Evolutionary conservation across 1,140 invertebrate species (phyloP), one percentile per base, ranked within the genome.

Genomic region (Conus betulinus): DNA sequence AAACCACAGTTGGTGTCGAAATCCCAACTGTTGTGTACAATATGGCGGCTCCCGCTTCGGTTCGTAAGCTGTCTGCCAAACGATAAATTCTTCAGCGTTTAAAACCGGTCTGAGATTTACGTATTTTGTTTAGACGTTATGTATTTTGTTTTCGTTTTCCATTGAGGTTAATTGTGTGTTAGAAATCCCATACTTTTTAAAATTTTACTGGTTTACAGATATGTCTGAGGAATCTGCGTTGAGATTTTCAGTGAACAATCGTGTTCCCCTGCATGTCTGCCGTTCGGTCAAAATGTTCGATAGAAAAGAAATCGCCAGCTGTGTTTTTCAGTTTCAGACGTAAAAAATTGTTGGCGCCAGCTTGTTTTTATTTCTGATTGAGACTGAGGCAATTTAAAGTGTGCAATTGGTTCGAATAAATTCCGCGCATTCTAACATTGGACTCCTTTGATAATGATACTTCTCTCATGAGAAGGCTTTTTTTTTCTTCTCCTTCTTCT

Each of bases 1-100:
- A 55, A 85, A 74, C 67, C 82, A 8, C 53, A 60, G n/a, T 25
- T 57, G 13, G 83, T 87, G 71, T 87, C 85, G 85, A 87, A 85
- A 85, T 85, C 78, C 67, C 81, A 83, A 71, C 57, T 39, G 79
- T 79, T 83, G 81, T 88, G 81, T 83, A 82, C 81, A 83, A 57
- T n/a, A 83, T 67, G 79, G 55, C 81, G 79, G 79, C 17, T 63
- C n/a, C 67, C 17, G 57, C 57, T 27, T 25, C 39, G 11, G 55
- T 25, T 55, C 53, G 27, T 39, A 3, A 39, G 39, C 39, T 39
- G 8, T 71, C 67, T 23, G 67, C 17, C 15, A 71, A 71, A 71
- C 67, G 67, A 71, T 23, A 71, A 20, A 71, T 71, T 23, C 67
- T 71, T 71, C 67, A 71, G 67, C 67, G 11, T 71, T 71, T 23